Evolutionary conservation across 2,888 invertebrate species (phyloP).

Genomic region (Phortica okadai): DNA sequence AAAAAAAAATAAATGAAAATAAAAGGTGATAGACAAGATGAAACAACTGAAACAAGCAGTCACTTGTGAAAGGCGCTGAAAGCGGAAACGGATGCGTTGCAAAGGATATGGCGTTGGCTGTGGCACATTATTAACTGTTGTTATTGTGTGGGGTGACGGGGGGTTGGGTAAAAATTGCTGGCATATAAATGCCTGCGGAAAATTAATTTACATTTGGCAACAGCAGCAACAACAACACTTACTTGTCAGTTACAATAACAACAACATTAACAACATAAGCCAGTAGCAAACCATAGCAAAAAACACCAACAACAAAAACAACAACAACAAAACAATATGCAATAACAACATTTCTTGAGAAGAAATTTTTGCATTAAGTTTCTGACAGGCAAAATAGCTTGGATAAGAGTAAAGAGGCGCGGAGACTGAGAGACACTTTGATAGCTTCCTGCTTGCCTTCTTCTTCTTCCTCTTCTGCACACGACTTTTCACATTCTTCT

Average conservation of each 20-base stretch:
- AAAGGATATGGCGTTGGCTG: background rate
- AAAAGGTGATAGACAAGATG: conserved; percentile 6
- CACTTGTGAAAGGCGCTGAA: conserved; percentile 35
- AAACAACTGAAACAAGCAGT: background rate
- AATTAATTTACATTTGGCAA: conserved; percentile 52
- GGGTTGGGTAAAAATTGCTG: too few relatives aligned
- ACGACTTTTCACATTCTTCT: too few relatives aligned
- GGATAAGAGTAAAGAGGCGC: too few relatives aligned
- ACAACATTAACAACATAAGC: conserved; percentile 8
- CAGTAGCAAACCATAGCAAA: conserved; percentile 32
- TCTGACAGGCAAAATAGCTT: conserved; percentile 15
- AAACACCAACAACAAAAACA: conserved; percentile 7
- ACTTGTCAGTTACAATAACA: conserved; percentile 24
- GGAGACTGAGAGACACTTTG: too few relatives aligned
- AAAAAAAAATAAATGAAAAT: conserved; percentile 29
- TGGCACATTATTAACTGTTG: conserved; percentile 6
- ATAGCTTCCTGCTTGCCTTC: too few relatives aligned
- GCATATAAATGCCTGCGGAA: conserved; percentile 39
- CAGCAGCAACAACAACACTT: conserved; percentile 6
- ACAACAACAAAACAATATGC: background rate
- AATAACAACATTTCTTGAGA: conserved; percentile 16
- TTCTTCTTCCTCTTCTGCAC: too few relatives aligned
- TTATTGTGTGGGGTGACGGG: background rate
- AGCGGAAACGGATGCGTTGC: conserved; percentile 19
- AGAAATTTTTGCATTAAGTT: conserved; percentile 26